Evolutionary conservation across 2,113 vertebrate species (phyloP).

Genomic region (Hoplias malabaricus): DNA sequence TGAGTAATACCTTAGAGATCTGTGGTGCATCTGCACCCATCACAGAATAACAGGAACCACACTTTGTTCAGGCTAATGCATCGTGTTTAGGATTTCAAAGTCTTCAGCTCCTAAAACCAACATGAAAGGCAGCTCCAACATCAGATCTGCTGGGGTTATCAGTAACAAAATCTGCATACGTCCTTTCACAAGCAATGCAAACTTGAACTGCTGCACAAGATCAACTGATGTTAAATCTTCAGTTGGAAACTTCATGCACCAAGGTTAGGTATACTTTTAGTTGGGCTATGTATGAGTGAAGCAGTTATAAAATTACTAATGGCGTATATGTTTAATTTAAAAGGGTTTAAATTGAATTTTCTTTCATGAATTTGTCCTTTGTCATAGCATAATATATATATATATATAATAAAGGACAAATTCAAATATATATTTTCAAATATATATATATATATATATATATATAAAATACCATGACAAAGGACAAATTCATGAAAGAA

Average conservation of each 20-base stretch:
- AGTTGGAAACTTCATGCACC: background rate
- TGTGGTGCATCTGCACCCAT: background rate
- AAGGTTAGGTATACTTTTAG: background rate
- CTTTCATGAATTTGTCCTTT: background rate
- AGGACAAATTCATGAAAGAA: background rate
- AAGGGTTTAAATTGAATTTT: background rate
- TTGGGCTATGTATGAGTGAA: background rate
- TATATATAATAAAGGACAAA: no score
- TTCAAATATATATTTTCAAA: no score
- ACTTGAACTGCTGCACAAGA: background rate
- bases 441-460: no score
- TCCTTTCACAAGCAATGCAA: conserved; percentile 26
- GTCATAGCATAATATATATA: no score
- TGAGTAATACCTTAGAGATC: background rate
- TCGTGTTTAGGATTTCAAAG: conserved; percentile 17
- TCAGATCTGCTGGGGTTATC: background rate
- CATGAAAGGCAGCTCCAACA: background rate
- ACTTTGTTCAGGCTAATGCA: conserved; percentile 3
- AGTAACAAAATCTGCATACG: background rate
- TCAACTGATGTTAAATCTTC: conserved; percentile 9
- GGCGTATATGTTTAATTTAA: no score
- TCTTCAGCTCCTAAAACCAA: background rate
- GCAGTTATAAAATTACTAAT: background rate
- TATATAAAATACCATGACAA: no score
- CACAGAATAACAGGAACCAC: background rate